A percentile compares a stretch with the other conserved stretches of the same genome.
These are phyloP conservation scores for Poeciliopsis retropinna DNA, from an alignment of 2,113 vertebrate genomes.

Conservation along the genomic window DNA sequence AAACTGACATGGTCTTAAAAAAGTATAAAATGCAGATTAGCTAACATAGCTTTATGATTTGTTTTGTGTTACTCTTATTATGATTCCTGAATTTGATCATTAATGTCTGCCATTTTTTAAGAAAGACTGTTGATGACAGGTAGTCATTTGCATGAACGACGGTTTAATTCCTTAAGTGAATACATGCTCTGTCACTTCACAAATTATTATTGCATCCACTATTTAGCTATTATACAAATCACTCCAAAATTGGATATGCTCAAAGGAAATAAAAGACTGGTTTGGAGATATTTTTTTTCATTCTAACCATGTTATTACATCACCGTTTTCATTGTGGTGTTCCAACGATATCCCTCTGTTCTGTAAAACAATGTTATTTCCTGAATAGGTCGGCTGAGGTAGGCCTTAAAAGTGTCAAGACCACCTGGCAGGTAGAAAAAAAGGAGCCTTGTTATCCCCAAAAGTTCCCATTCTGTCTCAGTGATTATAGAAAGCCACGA, in stretches of 20 bases:
- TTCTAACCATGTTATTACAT: not conserved
- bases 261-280: not conserved
- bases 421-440: constrained; percentile 58
- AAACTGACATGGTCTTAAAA: too few species aligned
- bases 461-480: constrained; percentile 61
- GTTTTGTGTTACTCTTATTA: too few species aligned
- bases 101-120: too few species aligned
- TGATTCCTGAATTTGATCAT: too few species aligned
- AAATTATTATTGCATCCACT: not conserved
- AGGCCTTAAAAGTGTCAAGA: constrained; percentile 49
- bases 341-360: not conserved
- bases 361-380: constrained; percentile 33
- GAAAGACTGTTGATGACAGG: not conserved
- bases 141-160: not conserved
- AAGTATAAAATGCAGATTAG: too few species aligned
- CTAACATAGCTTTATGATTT: too few species aligned
- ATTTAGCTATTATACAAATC: not conserved
- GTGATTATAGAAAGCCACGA: constrained; percentile 62
- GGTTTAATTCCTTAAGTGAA: too few species aligned
- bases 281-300: not conserved
- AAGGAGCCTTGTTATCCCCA: constrained; percentile 63
- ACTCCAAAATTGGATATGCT: not conserved
- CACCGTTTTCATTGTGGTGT: not conserved
- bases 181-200: not conserved
- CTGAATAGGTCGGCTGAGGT: constrained; percentile 32